Evolutionary conservation across 53 echinoderm and acorn worm species (phyloP), one percentile per base, ranked within the genome.

Genomic region (Pentamera pediparva): DNA sequence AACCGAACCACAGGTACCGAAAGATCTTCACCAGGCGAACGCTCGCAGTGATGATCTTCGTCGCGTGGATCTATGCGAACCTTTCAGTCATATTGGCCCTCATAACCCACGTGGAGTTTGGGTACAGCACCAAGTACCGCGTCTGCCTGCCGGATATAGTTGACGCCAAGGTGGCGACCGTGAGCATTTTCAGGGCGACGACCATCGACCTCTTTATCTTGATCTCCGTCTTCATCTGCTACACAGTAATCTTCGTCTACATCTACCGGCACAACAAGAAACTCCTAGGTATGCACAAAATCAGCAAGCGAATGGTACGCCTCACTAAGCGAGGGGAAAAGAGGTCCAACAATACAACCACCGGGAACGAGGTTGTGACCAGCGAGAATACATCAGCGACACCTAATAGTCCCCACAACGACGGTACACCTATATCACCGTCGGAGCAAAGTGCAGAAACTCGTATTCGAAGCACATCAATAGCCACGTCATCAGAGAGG

Each of bases 211-310:
- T 67, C 1, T 67, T 67, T 29, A 67, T 67, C 6, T 41, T 67
- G 3, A 28, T 67, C 8, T 47, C 45, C 26, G 67, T 67, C 8
- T 0, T 67, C 9, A 40, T 67, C 6, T 67, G 67, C 13, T 67
- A 67, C 41, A 67, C 67, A 24, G 76, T 57, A 55, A 76, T 82
- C 8, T 56, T 82, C 57, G 15, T 82, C 34, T 61, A 82, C 43
- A 72, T 82, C 18, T 61, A 76, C 33, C 75, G 76, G 26, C 82
- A 82, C 56, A 29, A 82, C 65, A 75, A 76, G 13, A 64, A 67
- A 32, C 32, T 76, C 3, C n/a, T 82, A 17, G 39, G 76, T 4
- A 64, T 82, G 57, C 76, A 75, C 31, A 75, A 67, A 6, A 17
- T 26, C 25, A 67, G 67, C 18, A 65, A 51, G 3, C 9, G n/a